These are phyloP conservation scores for Paralichthys olivaceus DNA, from an alignment of 2,113 vertebrate species.

Conservation along the genomic window DNA sequence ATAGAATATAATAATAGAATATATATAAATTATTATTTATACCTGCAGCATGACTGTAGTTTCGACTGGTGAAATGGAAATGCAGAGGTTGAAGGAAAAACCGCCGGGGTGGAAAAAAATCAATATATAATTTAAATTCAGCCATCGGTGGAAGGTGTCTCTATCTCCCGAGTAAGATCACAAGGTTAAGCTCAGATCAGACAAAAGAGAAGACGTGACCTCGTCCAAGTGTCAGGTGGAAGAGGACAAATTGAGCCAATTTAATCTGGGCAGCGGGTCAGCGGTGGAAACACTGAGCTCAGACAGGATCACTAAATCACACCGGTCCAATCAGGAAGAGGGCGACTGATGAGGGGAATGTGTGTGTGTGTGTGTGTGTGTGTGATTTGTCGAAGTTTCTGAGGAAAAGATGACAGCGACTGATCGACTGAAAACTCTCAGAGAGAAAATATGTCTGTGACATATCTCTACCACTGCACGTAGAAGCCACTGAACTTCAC, in stretches of 20 bases:
- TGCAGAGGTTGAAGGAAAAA: neutral
- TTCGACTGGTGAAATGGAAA: neutral
- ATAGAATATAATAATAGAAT: neutral
- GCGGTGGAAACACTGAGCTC: constrained; percentile 36
- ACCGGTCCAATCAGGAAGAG: constrained; percentile 27
- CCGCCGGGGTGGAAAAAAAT: neutral
- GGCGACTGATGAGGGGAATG: constrained; percentile 35
- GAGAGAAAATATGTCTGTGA: constrained; percentile 15
- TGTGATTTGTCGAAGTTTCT: constrained; percentile 53
- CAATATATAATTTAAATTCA: constrained; percentile 9
- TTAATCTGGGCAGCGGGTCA: constrained; percentile 45
- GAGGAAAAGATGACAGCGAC: constrained; percentile 47
- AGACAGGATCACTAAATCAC: constrained; percentile 59
- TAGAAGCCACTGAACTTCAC: neutral
- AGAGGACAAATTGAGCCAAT: constrained; percentile 43
- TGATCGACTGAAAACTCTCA: constrained; percentile 12
- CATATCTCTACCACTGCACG: neutral
- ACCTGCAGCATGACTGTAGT: neutral
- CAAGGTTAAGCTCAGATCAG: constrained; percentile 33
- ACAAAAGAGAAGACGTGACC: constrained; percentile 9
- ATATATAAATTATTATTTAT: too few relatives aligned
- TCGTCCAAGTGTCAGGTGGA: constrained; percentile 1
- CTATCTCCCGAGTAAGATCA: neutral
- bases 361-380: constrained; percentile 36
- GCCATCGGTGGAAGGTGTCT: neutral